Conservation (phyloP, 2,113 vertebrate genomes). For the Psittacus erithacus region DNA sequence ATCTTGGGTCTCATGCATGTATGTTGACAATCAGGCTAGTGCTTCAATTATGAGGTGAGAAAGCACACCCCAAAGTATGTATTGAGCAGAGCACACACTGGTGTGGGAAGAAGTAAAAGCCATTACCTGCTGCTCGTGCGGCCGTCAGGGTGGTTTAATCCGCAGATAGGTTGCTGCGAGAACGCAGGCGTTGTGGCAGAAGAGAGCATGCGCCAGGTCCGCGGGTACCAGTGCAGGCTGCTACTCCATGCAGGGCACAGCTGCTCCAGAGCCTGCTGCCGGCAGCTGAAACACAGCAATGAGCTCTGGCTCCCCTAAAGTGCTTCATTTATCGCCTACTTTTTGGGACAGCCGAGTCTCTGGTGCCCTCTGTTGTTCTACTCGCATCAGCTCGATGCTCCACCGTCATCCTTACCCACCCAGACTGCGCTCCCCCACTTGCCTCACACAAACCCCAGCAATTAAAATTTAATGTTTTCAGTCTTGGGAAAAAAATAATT, state of each 20-base stretch:
- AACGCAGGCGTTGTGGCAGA: accelerated
- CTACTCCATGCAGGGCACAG: background rate
- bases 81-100: background rate
- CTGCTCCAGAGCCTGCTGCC: background rate
- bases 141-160: background rate
- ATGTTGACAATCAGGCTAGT: accelerated
- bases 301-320: background rate
- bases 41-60: background rate
- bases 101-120: background rate
- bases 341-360: background rate
- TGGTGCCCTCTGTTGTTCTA: conserved; percentile 46
- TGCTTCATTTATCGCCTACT: background rate
- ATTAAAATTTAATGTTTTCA: conserved; percentile 18
- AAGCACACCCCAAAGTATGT: background rate
- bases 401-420: background rate
- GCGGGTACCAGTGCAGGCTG: accelerated
- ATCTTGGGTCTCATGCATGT: background rate
- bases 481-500: background rate
- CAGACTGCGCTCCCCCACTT: accelerated
- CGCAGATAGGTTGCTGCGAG: background rate
- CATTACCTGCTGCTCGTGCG: background rate
- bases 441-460: background rate
- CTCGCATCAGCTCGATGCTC: background rate
- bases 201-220: accelerated
- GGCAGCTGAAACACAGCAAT: background rate